Conservation (phyloP, 2,797 vertebrate species). For the Miichthys miiuy region DNA sequence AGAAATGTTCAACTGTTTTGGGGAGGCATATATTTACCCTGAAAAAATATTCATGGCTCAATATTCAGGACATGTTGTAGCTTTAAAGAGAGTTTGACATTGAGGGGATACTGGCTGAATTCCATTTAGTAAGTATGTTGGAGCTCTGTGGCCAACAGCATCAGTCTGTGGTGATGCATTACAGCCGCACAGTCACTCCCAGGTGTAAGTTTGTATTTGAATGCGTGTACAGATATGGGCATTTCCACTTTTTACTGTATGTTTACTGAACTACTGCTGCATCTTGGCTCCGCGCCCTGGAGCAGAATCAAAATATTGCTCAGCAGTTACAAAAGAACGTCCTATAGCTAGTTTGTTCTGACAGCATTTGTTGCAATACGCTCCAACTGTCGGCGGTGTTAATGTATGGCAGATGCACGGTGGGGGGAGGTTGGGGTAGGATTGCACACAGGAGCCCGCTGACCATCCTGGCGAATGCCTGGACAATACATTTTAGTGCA, state of each 20-base stretch:
- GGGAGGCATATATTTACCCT: background rate
- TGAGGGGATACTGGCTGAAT: slow-evolving; percentile 44
- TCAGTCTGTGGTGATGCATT: slow-evolving; percentile 40
- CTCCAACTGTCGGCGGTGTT: slow-evolving; percentile 12
- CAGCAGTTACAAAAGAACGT: slow-evolving; percentile 51
- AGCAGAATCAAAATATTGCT: slow-evolving; percentile 51
- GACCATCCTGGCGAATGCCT: slow-evolving; percentile 12
- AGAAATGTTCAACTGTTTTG: background rate
- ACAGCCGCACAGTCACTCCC: slow-evolving; percentile 37
- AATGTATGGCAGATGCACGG: slow-evolving; percentile 3
- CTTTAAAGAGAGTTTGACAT: slow-evolving; percentile 48
- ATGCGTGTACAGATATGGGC: slow-evolving; percentile 22
- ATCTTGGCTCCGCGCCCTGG: slow-evolving; percentile 41
- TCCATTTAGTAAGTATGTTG: slow-evolving; percentile 35
- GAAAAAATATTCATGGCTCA: slow-evolving; percentile 38
- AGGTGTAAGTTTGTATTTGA: slow-evolving; percentile 33
- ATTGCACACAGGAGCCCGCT: background rate
- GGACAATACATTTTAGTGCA: slow-evolving; percentile 9
- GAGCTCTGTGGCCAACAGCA: slow-evolving; percentile 39
- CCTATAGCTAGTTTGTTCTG: slow-evolving; percentile 40
- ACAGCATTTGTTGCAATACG: slow-evolving; percentile 27
- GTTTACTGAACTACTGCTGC: slow-evolving; percentile 46
- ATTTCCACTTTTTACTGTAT: slow-evolving; percentile 39
- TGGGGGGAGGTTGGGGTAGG: background rate
- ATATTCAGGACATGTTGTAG: slow-evolving; percentile 40